A percentile compares a stretch with the other conserved stretches of the same genome.
Evolutionary conservation across 2,888 invertebrate genomes (phyloP).

Genomic region (Drosophila hamatofila): DNA sequence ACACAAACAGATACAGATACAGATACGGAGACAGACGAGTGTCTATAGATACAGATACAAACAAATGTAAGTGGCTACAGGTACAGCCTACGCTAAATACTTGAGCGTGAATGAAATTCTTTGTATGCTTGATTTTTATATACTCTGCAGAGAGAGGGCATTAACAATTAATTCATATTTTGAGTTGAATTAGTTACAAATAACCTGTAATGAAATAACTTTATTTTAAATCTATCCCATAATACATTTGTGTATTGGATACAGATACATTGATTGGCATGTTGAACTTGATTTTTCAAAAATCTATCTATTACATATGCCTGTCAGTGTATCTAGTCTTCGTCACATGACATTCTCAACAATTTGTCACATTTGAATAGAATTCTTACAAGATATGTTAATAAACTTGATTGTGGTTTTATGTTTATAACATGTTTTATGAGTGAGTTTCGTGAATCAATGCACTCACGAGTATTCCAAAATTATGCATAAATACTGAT

Average conservation of each 20-base stretch:
- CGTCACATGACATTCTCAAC: not conserved
- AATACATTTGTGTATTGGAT: not conserved
- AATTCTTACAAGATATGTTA: conserved; percentile 30
- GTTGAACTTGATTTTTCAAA: not conserved
- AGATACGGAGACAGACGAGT: conserved; percentile 12
- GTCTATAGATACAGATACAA: conserved; percentile 36
- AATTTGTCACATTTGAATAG: not conserved
- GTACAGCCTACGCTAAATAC: conserved; percentile 48
- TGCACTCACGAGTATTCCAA: conserved; percentile 36
- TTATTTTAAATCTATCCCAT: too few species aligned
- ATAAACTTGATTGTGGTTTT: conserved; percentile 20
- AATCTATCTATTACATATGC: not conserved
- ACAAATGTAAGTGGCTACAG: conserved; percentile 27
- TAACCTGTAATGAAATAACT: too few species aligned
- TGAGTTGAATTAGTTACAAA: not conserved
- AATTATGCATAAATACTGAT: conserved; percentile 21
- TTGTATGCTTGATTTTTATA: not conserved
- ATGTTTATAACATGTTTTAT: conserved; percentile 7
- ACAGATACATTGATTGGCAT: not conserved
- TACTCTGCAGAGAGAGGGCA: not conserved
- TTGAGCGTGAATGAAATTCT: conserved; percentile 56
- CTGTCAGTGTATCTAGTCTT: conserved; percentile 12
- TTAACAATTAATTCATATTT: not conserved
- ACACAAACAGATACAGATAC: conserved; percentile 27
- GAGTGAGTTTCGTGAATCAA: conserved; percentile 39